Conservation (phyloP, 2,888 invertebrate genomes). For the Ctena decussata region DNA sequence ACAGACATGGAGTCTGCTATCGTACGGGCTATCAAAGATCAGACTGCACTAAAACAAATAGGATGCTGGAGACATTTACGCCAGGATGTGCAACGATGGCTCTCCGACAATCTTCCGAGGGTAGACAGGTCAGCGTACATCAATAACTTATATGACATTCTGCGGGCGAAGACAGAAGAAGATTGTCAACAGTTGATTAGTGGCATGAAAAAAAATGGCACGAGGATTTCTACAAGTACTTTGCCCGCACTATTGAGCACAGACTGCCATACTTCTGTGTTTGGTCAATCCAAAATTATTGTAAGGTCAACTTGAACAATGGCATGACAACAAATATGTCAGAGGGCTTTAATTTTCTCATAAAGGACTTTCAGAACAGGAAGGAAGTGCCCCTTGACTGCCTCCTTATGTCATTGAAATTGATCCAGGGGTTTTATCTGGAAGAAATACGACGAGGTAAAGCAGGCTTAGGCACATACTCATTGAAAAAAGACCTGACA, state of each 20-base stretch:
- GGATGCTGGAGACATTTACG: too few species aligned
- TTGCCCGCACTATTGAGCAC: too few species aligned
- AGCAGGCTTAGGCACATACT: background rate
- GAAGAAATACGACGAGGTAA: background rate
- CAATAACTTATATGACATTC: background rate
- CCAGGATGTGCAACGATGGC: too few species aligned
- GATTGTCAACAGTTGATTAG: background rate
- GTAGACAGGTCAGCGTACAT: background rate
- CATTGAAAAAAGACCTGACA: background rate
- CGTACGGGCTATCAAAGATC: too few species aligned
- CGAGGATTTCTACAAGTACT: too few species aligned
- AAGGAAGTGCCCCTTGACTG: background rate
- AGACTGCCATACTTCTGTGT: background rate
- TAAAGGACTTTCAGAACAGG: background rate
- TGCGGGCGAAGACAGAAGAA: background rate
- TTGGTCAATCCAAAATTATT: background rate
- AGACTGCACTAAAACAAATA: too few species aligned
- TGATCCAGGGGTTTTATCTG: background rate
- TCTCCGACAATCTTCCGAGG: background rate
- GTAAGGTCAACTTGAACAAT: background rate
- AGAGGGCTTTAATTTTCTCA: background rate
- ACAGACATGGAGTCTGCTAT: too few species aligned
- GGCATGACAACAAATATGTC: background rate
- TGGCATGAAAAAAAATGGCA: too few species aligned
- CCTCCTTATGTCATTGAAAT: background rate